A percentile compares a stretch with the other conserved stretches of the same genome.
Evolutionary conservation across 2,113 vertebrate genomes (phyloP).

Genomic region (Larimichthys crocea): DNA sequence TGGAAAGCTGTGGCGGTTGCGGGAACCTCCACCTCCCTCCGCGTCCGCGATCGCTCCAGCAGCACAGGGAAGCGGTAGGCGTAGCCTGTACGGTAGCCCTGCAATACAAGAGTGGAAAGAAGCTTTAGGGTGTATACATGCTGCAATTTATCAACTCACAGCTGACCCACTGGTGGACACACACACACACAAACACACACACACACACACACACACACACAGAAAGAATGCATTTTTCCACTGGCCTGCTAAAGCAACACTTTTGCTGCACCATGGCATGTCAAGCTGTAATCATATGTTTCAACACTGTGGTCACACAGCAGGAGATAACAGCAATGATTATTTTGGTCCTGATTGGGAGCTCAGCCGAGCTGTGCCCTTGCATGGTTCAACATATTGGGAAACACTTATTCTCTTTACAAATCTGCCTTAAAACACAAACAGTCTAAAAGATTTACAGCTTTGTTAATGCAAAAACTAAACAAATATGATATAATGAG

Average conservation of each 20-base stretch:
- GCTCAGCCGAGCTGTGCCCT: too few relatives aligned
- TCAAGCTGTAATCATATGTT: background rate
- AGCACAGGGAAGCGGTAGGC: constrained; percentile 95
- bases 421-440: too few relatives aligned
- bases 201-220: background rate
- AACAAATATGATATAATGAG: background rate
- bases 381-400: too few relatives aligned
- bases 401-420: too few relatives aligned
- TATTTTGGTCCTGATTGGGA: too few relatives aligned
- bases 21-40: constrained; percentile 94
- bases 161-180: background rate
- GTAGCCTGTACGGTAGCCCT: constrained; percentile 97
- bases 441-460: too few relatives aligned
- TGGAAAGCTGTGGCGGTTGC: constrained; percentile 92
- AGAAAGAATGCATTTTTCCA: background rate
- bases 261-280: background rate
- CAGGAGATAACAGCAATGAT: too few relatives aligned
- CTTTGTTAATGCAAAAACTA: background rate
- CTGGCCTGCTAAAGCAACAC: background rate
- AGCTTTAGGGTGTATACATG: background rate
- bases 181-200: too few relatives aligned
- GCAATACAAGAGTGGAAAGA: background rate
- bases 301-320: background rate
- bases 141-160: background rate
- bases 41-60: constrained; percentile 92